These are phyloP conservation scores for Limnephilus marmoratus DNA, from an alignment of 2,888 invertebrate genomes.

Conservation along the genomic window DNA sequence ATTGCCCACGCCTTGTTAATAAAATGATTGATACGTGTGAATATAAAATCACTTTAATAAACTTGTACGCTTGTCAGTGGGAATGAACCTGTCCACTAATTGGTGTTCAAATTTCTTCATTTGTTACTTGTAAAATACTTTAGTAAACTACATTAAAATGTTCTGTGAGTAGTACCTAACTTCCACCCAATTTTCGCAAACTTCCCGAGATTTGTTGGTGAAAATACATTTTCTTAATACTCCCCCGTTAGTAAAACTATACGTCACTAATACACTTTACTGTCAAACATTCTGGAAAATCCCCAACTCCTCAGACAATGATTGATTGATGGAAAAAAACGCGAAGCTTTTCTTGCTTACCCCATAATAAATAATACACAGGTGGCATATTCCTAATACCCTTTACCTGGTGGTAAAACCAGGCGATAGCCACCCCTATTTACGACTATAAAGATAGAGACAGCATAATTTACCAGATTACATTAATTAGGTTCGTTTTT, in stretches of 20 bases:
- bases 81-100: neutral
- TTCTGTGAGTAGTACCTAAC: neutral
- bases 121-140: neutral
- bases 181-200: neutral
- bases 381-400: neutral
- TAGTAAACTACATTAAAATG: neutral
- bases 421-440: neutral
- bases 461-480: neutral
- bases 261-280: neutral
- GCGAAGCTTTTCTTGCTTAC: neutral
- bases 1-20: too few relatives aligned
- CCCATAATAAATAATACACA: neutral
- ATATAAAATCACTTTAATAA: neutral
- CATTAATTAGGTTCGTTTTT: neutral
- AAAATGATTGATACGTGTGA: neutral
- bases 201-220: neutral
- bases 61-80: neutral
- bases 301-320: neutral
- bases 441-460: neutral
- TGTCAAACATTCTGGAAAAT: conserved; percentile 2
- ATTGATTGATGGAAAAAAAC: neutral
- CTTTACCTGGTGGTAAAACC: neutral
- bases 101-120: neutral
- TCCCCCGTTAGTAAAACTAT: neutral
- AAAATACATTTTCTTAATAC: neutral